Base-by-base conservation (phyloP, 37 sponge, comb jelly and placozoan species). In the Aplysina aerophoba region DNA sequence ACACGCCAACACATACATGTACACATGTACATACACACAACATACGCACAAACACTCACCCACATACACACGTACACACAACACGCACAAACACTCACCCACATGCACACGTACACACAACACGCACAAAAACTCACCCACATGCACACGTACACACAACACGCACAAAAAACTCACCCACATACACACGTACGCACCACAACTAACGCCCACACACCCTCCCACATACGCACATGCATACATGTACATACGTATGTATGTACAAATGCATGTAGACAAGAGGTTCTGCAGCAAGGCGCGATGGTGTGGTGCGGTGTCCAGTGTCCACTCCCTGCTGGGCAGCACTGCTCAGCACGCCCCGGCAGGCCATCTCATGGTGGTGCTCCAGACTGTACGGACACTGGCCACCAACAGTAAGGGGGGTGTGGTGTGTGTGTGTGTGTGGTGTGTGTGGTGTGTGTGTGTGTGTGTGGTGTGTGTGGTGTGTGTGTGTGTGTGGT, bases 341-440 rank as follows among this genome's bases (percentile, higher is more conserved):
- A 44, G 6, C 50, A 44, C 50, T 11, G 50, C 50, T 44, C 50
- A 44, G 6, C 50, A 44, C 6, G 22, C 60, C 12, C 68, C 79
- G 0, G 0, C 38, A 27, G 34, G 58, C 8, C 65, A 80, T 15
- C 72, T 89, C 17, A 40, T 21, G 3, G 57, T 84, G 34, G 50
- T 44, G 50, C 50, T 44, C 50, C 50, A 44, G 50, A 44, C 8
- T 3, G 31, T 88, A 24, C 69, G 30, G 40, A 35, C 62, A 22
- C 78, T 88, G 38, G 89, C 89, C 50, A 74, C 31, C 36, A 88
- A 83, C 61, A 38, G 89, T 88, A 59, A 83, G 89, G 39, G 40
- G 31, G 20, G 14, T n/a, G n/a, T n/a, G 50, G 50, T 3, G 50
- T 44, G 50, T 44, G 50, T n/a, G 50, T 44, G 50, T 44, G 50